phyloP scores from a whole-genome alignment of 2,888 invertebrate genomes.

The Zygaena filipendulae region DNA sequence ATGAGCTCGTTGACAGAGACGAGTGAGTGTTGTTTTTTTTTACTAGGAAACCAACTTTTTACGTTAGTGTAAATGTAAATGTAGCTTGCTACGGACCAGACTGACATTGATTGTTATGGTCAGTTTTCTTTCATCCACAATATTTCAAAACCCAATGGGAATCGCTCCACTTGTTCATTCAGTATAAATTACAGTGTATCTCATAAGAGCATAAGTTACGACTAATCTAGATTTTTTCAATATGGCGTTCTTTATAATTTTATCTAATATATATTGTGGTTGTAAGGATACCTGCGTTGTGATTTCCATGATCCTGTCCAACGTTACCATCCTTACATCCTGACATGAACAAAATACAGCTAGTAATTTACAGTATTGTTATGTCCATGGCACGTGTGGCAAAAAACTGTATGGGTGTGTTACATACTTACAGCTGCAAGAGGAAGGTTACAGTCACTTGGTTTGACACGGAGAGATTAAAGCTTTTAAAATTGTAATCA shows the following conservation, averaged over 20 bases:
- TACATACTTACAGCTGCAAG: constrained; percentile 39
- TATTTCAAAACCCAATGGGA: constrained; percentile 46
- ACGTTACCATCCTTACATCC: constrained; percentile 41
- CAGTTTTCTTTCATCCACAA: constrained; percentile 70
- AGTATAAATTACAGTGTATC: constrained; percentile 68
- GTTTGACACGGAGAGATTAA: constrained; percentile 53
- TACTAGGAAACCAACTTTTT: constrained; percentile 48
- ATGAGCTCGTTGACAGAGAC: constrained; percentile 60
- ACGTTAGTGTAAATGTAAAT: constrained; percentile 63
- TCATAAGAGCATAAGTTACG: constrained; percentile 66
- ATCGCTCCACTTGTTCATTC: constrained; percentile 60
- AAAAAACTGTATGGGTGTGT: constrained; percentile 46
- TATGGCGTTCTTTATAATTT: constrained; percentile 71
- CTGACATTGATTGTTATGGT: constrained; percentile 53
- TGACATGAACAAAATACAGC: constrained; percentile 24
- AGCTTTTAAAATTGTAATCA: constrained; percentile 65
- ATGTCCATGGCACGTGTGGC: constrained; percentile 40
- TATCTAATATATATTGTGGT: constrained; percentile 78
- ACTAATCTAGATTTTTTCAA: constrained; percentile 69
- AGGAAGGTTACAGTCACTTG: constrained; percentile 53
- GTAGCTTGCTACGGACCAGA: constrained; percentile 59
- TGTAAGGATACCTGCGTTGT: constrained; percentile 73
- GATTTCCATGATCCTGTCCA: constrained; percentile 59
- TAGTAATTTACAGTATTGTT: constrained; percentile 23
- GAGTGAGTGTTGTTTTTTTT: constrained; percentile 62